Evolutionary conservation across 1,140 invertebrate genomes (phyloP).

Genomic region (Saccostrea glomerata): DNA sequence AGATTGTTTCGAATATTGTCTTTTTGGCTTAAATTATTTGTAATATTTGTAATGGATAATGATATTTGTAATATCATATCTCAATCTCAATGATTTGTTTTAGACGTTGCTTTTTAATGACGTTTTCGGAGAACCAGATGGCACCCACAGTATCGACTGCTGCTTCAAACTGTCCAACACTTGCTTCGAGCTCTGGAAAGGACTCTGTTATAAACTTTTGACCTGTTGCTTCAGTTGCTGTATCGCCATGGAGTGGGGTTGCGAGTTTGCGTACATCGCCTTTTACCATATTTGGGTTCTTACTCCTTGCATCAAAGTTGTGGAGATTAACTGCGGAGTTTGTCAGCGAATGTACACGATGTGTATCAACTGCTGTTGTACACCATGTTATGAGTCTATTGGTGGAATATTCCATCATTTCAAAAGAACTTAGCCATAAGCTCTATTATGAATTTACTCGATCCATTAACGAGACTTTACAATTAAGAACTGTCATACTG

Average conservation of each 20-base stretch:
- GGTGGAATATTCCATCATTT: conserved; percentile 45
- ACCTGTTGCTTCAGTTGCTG: conserved; percentile 86
- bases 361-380: conserved; percentile 81
- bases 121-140: conserved; percentile 87
- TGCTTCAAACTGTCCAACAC: conserved; percentile 86
- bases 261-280: conserved; percentile 86
- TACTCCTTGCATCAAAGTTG: conserved; percentile 71
- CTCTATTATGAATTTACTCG: too few species aligned
- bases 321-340: conserved; percentile 83
- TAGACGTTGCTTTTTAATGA: conserved; percentile 83
- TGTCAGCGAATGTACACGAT: conserved; percentile 82
- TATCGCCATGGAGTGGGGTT: conserved; percentile 84
- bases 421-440: neutral
- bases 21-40: too few species aligned
- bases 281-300: conserved; percentile 81
- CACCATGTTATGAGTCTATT: conserved; percentile 44
- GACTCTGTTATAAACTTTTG: conserved; percentile 85
- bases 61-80: neutral
- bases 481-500: too few species aligned
- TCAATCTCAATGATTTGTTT: neutral
- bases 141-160: conserved; percentile 86
- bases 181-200: conserved; percentile 85
- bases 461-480: too few species aligned
- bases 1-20: too few species aligned
- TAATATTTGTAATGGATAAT: neutral